Percentiles rank a stretch among this genome's conserved stretches.
Conservation (phyloP, 2,113 vertebrate genomes). For the Epinephelus cyanopodus region DNA sequence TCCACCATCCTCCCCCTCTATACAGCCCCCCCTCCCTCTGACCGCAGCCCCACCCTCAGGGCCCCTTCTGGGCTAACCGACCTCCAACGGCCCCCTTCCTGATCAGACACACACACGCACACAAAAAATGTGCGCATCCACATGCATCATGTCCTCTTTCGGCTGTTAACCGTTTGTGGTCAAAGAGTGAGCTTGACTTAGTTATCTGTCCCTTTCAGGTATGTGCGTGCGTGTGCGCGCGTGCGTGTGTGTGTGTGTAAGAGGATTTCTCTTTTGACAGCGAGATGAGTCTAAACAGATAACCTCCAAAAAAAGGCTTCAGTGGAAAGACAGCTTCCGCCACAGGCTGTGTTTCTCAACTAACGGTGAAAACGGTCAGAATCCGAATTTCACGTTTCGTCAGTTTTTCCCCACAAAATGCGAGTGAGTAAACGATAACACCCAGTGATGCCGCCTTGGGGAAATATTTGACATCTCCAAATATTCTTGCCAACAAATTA, state of each 20-base stretch:
- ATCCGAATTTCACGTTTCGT: conserved; percentile 37
- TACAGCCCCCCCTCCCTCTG: conserved; percentile 56
- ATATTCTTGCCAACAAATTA: not conserved
- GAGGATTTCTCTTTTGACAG: conserved; percentile 62
- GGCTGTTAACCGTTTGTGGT: conserved; percentile 86
- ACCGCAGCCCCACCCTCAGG: conserved; percentile 77
- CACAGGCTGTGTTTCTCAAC: conserved; percentile 61
- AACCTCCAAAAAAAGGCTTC: conserved; percentile 36
- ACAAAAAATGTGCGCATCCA: conserved; percentile 64
- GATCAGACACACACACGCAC: conserved; percentile 71
- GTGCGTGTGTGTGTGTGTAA: conserved; percentile 30
- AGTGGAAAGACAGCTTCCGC: conserved; percentile 57
- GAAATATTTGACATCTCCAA: not conserved
- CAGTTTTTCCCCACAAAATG: conserved; percentile 8
- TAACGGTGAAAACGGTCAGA: conserved; percentile 54
- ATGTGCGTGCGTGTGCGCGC: conserved; percentile 39
- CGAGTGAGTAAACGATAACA: not conserved
- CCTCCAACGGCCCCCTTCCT: conserved; percentile 86
- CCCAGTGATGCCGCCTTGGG: not conserved
- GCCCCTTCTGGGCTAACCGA: conserved; percentile 85
- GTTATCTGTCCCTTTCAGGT: conserved; percentile 84
- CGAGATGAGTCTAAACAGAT: conserved; percentile 66
- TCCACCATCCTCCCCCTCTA: conserved; percentile 50
- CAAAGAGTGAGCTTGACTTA: conserved; percentile 64
- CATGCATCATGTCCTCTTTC: conserved; percentile 75